Percentiles rank a stretch among this genome's conserved stretches.
These are phyloP conservation scores for Labeo rohita DNA, from an alignment of 2,113 vertebrate species.

Conservation along the genomic window DNA sequence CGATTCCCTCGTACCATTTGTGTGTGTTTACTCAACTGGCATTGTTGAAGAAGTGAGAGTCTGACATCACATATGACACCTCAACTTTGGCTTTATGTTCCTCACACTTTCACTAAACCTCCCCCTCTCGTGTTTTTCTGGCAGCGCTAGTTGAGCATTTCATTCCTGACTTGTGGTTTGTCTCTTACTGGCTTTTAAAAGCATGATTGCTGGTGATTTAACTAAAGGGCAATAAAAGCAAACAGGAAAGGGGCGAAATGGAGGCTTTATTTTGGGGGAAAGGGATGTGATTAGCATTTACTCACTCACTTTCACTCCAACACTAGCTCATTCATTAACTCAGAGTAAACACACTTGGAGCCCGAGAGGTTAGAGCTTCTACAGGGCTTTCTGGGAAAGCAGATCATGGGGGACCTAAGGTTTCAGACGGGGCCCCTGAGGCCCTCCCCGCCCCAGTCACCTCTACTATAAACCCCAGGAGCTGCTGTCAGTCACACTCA, in stretches of 20 bases:
- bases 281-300: constrained; percentile 26
- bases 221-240: constrained; percentile 22
- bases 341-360: constrained; percentile 71
- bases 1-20: constrained; percentile 16
- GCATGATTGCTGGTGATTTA: constrained; percentile 11
- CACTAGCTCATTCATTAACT: constrained; percentile 81
- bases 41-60: constrained; percentile 39
- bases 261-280: constrained; percentile 4
- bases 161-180: not conserved
- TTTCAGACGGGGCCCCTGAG: constrained; percentile 35
- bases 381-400: constrained; percentile 53
- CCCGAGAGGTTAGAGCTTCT: constrained; percentile 46
- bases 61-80: constrained; percentile 12
- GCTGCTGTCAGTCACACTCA: constrained; percentile 67
- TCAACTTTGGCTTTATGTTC: constrained; percentile 18
- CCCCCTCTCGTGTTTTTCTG: not conserved
- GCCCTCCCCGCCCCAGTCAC: constrained; percentile 39
- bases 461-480: constrained; percentile 58
- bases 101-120: not conserved
- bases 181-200: constrained; percentile 3
- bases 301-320: constrained; percentile 62
- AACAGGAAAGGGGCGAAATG: constrained; percentile 23
- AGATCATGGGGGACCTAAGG: constrained; percentile 52
- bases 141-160: not conserved
- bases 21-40: constrained; percentile 47